These are phyloP conservation scores for Ptyas mucosa DNA, from an alignment of 2,113 vertebrate genomes.

Conservation along the genomic window DNA sequence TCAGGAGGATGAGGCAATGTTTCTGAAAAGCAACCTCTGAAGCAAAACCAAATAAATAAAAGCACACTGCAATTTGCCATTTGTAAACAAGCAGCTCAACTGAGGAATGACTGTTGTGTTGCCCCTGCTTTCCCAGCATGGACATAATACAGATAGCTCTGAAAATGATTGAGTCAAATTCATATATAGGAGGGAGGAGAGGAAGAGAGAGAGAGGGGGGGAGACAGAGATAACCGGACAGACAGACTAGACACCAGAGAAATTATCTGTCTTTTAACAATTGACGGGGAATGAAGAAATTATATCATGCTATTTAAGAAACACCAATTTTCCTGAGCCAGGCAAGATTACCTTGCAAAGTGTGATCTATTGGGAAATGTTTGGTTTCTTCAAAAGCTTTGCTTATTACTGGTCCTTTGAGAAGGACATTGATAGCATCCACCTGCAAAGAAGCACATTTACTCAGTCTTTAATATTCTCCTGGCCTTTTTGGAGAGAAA, in stretches of 20 bases:
- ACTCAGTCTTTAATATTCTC: not conserved
- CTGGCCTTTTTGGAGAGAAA: slow-evolving; percentile 1
- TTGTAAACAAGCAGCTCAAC: not conserved
- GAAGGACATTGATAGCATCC: slow-evolving; percentile 88
- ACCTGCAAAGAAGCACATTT: slow-evolving; percentile 70
- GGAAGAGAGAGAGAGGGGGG: not conserved
- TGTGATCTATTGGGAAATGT: slow-evolving; percentile 93
- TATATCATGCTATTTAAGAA: not conserved
- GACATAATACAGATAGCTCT: not conserved
- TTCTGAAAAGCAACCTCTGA: not conserved
- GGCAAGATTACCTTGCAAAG: slow-evolving; percentile 82
- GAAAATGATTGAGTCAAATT: not conserved
- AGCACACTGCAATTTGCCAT: not conserved
- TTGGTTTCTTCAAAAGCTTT: slow-evolving; percentile 95
- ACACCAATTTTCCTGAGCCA: not conserved
- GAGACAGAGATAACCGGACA: not conserved
- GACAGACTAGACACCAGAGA: no score
- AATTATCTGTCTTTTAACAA: not conserved
- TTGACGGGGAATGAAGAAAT: fast-evolving
- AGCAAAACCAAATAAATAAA: not conserved
- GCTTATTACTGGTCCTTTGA: slow-evolving; percentile 88
- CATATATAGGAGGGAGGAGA: not conserved
- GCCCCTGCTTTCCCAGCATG: not conserved
- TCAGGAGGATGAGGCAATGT: not conserved
- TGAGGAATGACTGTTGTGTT: not conserved